Conservation (phyloP, 2,888 invertebrate species). For the Plebejus argus region DNA sequence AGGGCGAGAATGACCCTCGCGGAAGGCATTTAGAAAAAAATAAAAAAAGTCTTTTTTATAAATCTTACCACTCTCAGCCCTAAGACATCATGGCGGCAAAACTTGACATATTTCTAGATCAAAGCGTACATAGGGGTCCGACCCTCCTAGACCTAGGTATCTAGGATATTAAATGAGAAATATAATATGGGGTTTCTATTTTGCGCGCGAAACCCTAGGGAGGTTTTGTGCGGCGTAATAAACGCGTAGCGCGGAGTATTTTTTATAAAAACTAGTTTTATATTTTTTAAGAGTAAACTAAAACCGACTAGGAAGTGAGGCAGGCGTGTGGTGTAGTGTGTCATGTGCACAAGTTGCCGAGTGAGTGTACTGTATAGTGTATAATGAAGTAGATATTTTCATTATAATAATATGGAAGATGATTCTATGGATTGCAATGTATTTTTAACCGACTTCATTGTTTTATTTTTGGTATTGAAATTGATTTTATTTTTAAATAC, state of each 20-base stretch:
- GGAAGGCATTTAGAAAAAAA: constrained; percentile 9
- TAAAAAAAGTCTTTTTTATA: constrained; percentile 16
- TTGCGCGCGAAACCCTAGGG: constrained; percentile 31
- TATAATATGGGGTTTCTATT: constrained; percentile 33
- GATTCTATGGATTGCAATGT: too few relatives aligned
- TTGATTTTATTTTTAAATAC: too few relatives aligned
- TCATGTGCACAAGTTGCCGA: neutral
- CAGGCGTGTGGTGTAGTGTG: neutral
- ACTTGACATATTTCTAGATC: constrained; percentile 64
- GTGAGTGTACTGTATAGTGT: neutral
- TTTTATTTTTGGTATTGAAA: too few relatives aligned
- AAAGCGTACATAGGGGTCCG: constrained; percentile 55
- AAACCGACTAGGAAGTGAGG: constrained; percentile 6
- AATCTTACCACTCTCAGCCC: constrained; percentile 36
- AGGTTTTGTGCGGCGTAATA: constrained; percentile 16
- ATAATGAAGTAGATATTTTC: neutral
- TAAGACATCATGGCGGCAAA: constrained; percentile 48
- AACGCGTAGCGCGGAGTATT: neutral
- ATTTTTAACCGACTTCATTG: too few relatives aligned
- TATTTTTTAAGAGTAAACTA: neutral
- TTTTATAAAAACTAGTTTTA: neutral
- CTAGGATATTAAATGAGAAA: constrained; percentile 34
- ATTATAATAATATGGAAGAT: too few relatives aligned
- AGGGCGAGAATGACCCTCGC: constrained; percentile 9
- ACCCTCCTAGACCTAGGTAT: constrained; percentile 47